Percentiles rank a stretch among this genome's conserved stretches.
phyloP scores from a whole-genome alignment of 2,797 vertebrate genomes.

The Hafferia zeledoni region DNA sequence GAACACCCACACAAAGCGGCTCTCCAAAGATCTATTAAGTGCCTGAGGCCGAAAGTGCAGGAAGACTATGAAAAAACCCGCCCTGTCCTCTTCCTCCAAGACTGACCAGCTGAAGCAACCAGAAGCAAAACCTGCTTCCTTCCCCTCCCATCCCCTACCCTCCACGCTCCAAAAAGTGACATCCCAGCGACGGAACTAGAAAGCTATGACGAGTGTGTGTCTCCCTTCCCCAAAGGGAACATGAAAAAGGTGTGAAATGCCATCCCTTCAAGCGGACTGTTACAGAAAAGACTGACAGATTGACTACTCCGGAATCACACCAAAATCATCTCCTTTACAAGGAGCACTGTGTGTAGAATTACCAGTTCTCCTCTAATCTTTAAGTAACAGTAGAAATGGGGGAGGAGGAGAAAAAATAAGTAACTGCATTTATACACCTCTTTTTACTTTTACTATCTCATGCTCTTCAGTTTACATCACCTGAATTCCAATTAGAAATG shows the following conservation, averaged over 20 bases:
- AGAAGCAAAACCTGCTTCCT: not conserved
- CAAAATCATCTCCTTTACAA: not conserved
- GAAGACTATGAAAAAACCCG: not conserved
- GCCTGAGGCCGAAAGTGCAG: not conserved
- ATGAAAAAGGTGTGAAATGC: not conserved
- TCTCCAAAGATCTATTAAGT: not conserved
- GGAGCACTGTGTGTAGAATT: not conserved
- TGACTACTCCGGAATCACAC: not conserved
- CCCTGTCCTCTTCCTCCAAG: not conserved
- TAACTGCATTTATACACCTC: not conserved
- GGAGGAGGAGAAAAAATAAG: not conserved
- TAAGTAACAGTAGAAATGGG: not conserved
- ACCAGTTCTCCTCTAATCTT: not conserved
- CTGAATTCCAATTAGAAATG: not conserved
- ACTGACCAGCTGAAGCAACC: not conserved
- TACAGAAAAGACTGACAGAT: not conserved
- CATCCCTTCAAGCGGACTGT: not conserved
- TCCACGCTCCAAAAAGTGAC: not conserved
- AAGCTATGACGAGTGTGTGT: not conserved
- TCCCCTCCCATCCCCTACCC: not conserved
- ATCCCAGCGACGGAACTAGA: not conserved
- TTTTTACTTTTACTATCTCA: not conserved
- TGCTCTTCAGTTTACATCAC: not conserved
- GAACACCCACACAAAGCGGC: not conserved
- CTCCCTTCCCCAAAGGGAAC: not conserved